Evolutionary conservation across 2,113 vertebrate species (phyloP).

Genomic region (Hylia prasina): DNA sequence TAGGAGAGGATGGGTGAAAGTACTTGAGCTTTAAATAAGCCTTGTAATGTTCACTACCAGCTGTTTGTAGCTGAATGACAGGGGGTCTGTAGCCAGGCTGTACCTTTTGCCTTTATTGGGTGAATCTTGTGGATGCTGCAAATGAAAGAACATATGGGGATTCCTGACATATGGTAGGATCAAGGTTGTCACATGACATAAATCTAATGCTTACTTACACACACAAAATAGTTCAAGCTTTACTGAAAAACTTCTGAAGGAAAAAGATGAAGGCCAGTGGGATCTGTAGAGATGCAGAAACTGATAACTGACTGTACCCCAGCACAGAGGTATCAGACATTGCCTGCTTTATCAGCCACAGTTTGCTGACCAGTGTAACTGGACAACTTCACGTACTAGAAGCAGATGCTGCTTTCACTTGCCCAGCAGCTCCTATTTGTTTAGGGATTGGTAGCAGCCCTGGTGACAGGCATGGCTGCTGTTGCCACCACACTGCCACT

Average conservation of each 20-base stretch:
- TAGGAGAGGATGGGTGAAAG: slow-evolving; percentile 10
- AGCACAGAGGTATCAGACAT: neutral
- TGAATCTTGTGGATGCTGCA: neutral
- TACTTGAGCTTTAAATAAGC: slow-evolving; percentile 46
- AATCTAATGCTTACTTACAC: neutral
- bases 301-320: neutral
- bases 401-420: neutral
- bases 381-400: neutral
- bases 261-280: neutral
- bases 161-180: neutral
- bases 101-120: neutral
- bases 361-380: neutral
- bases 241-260: neutral
- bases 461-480: neutral
- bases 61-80: slow-evolving; percentile 30
- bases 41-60: slow-evolving; percentile 24
- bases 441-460: neutral
- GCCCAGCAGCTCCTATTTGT: neutral
- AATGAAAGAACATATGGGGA: neutral
- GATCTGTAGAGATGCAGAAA: neutral
- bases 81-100: neutral
- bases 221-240: neutral
- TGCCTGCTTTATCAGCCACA: neutral
- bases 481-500: neutral
- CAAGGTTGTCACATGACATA: neutral